A percentile compares a stretch with the other conserved stretches of the same genome.
phyloP scores from a whole-genome alignment of 2,113 vertebrate genomes.

The Phylloscopus whistleri region DNA sequence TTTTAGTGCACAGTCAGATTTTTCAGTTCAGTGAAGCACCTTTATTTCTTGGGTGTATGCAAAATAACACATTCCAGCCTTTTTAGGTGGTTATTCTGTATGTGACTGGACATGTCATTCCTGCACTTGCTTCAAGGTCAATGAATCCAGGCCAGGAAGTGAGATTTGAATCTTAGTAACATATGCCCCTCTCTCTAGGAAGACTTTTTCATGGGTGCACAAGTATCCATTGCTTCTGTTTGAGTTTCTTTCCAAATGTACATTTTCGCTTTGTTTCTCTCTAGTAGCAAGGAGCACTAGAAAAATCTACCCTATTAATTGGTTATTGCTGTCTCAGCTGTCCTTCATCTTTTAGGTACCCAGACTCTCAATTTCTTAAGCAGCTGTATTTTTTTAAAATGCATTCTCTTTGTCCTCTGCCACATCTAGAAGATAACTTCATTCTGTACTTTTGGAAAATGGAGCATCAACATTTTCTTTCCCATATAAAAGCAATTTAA shows the following conservation, averaged over 20 bases:
- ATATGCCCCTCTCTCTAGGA: neutral
- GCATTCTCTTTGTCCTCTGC: neutral
- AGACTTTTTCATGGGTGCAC: rapidly evolving
- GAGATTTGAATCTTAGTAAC: neutral
- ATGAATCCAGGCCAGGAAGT: rapidly evolving
- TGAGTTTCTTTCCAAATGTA: neutral
- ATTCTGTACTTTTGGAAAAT: neutral
- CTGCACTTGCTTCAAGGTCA: neutral
- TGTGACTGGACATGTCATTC: neutral
- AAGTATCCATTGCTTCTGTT: neutral
- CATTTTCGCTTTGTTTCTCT: neutral
- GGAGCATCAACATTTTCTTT: neutral
- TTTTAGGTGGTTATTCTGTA: neutral
- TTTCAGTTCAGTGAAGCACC: neutral
- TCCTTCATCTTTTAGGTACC: neutral
- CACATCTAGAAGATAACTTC: neutral
- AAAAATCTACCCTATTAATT: neutral
- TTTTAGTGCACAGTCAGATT: neutral
- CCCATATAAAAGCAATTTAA: neutral
- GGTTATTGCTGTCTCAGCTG: neutral
- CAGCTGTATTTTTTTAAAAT: neutral
- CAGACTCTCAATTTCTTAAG: neutral
- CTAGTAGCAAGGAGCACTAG: neutral
- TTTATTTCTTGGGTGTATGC: neutral
- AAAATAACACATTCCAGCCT: neutral